Base-by-base conservation (phyloP, 2,113 vertebrate species). In the Pteruthius melanotis region DNA sequence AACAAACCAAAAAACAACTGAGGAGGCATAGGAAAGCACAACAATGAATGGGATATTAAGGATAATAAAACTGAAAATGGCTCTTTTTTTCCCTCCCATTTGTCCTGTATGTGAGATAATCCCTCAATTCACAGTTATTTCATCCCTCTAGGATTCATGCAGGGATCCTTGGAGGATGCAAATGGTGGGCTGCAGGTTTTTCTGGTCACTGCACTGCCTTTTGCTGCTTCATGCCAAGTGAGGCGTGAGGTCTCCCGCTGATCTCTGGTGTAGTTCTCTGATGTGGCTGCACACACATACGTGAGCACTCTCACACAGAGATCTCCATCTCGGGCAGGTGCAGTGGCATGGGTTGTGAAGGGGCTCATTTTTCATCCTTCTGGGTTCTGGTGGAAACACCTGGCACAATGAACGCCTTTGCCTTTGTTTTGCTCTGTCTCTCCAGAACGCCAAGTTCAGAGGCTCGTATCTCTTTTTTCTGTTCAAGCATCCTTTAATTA, bases 401-500 rank as follows among this genome's bases (percentile, higher is more conserved):
- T n/a, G 40, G 19, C 50, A 69, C 76, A 86, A 61, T 31, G n/a
- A n/a, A 69, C 0, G 1, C 31, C 16, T 93, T 93, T 42, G 56
- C 21, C 56, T 79, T 87, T 69, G 39, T 86, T 93, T 92, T 13
- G 4, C 11, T 14, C 37, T 53, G 19, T 71, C n/a, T 64, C 83
- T 92, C 52, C 69, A 47, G 44, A 87, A 64, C 87, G 54, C 28
- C 8, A 1, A 9, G 13, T 50, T 83, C 61, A 64, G 89, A 89
- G 80, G 45, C 75, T 93, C 56, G 21, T 61, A 80, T 37, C 64
- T 94, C 49, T 92, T 87, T 89, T 83, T 89, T 87, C 82, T 68
- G 3, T 86, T 92, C 87, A 92, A 96, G 44, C 8, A 0, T 44
- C 35, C n/a, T 80, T 93, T 97, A 94, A 97, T 97, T 94, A 83